Evolutionary conservation across 2,888 invertebrate species (phyloP), one percentile per base, ranked within the genome.

Genomic region (Eurytoma adleriae): DNA sequence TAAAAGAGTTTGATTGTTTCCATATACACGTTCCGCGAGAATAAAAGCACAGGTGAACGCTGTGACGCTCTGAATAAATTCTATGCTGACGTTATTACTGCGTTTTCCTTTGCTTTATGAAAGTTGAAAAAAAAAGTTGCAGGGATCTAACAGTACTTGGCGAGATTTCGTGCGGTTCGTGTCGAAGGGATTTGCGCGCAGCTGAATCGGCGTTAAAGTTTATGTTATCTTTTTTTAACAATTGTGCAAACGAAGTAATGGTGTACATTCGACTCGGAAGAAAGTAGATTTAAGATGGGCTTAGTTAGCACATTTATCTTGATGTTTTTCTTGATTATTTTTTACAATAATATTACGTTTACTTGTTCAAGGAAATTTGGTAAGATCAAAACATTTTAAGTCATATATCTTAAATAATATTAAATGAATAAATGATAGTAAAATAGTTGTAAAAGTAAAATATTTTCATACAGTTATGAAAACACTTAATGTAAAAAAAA

Each of bases 61-160:
- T 10, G 67, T 68, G 56, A 73, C 66, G 80, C 80, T 80, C 73
- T 76, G 62, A 80, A 80, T 80, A 80, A 77, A 56, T 80, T 80
- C 77, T 66, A 80, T 80, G 30, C 16, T 16, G 24, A 4, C 7
- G 7, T 40, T 40, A 40, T 40, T 40, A 7, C 2, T 5, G 40
- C 40, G 40, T 40, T 40, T 4, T 4, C 48, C 52, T 73, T 61
- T 73, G 18, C 54, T 54, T 54, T 14, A 24, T 61, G 7, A 57
- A 59, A 68, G 56, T 62, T 3, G 2, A 48, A 4, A 16, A 50
- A 70, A 66, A 70, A 57, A 54, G 18, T 27, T 56, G 13, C 16
- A 59, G 12, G 3, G 16, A 12, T 18, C 52, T 52, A 52, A 12
- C 61, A 69, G 69, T 61, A 5, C 12, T 16, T 24, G 27, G 50